Evolutionary conservation across 2,113 vertebrate species (phyloP), one percentile per base, ranked within the genome.

Genomic region (Sinocyclocheilus anophthalmus): DNA sequence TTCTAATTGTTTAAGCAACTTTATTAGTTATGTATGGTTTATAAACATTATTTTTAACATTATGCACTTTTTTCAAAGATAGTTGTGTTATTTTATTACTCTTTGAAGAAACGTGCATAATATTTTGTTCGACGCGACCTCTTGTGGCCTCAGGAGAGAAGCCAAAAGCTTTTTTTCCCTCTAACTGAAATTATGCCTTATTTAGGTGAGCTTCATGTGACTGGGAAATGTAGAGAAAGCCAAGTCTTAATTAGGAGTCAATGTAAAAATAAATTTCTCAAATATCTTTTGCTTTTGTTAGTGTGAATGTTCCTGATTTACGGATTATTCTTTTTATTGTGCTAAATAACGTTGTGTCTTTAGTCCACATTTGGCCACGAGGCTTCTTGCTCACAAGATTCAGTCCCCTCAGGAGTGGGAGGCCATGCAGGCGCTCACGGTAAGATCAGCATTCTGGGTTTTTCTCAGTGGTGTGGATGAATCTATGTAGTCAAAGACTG

Each of bases 381-480:
- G 98, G 86, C 96, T 99, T 77, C 92, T 99, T 91, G 97, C 97
- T 45, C 98, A 99, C 92, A 99, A 99, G 95, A 98, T 99, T 93
- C 98, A 99, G 90, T 99, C 98, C 67, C 98, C 98, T 0, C 98
- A 99, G 92, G 97, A 99, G 90, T 99, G 98, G 97, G 98, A 99
- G 94, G 97, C 98, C 4, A 92, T 97, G 92, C 98, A 99, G 90
- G 97, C 97, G 5, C 96, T 99, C 59, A 97, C 88, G 93, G 98
- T 99, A 92, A 96, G 92, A 91, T 91, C 84, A 50, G 20, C 79
- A 79, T 63, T 67, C 37, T 45, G 39, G 39, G 39, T 42, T 30
- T 45, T 77, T 11, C 24, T 30, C 50, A 24, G 50, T 22, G 50
- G 37, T 63, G 18, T 61, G 6, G 8, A 9, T 5, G 65, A 50